Percentiles rank a stretch among this genome's conserved stretches.
Evolutionary conservation across 2,888 invertebrate genomes (phyloP).

Genomic region (Acleris literana): DNA sequence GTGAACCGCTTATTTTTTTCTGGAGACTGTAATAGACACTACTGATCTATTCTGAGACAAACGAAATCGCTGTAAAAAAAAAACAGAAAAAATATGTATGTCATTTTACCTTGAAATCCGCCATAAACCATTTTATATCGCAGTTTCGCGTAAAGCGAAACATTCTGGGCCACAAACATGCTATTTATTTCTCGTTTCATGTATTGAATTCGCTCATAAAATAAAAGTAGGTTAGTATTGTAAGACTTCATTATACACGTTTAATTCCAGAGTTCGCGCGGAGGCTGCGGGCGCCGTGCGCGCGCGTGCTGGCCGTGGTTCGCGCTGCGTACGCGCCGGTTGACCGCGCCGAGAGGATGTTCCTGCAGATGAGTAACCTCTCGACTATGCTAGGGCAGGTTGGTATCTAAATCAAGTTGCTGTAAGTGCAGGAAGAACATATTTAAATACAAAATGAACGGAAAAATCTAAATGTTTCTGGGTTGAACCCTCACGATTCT

Average conservation of each 20-base stretch:
- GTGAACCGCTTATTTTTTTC: too few species aligned
- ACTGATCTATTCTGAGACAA: too few species aligned
- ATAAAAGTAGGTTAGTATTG: conserved; percentile 16
- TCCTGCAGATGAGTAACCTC: conserved; percentile 87
- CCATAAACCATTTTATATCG: conserved; percentile 1
- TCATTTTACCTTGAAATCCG: neutral
- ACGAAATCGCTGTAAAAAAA: neutral
- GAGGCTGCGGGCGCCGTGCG: conserved; percentile 65
- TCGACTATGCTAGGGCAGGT: conserved; percentile 89
- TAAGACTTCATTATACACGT: neutral
- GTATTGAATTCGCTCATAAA: neutral
- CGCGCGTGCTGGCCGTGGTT: conserved; percentile 53
- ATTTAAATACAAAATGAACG: too few species aligned
- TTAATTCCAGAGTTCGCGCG: conserved; percentile 63
- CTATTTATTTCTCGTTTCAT: neutral
- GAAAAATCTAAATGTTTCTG: too few species aligned
- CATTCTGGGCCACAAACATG: conserved; percentile 6
- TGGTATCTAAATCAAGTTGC: neutral
- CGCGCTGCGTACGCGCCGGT: conserved; percentile 84
- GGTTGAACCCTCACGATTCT: too few species aligned
- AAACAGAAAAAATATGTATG: neutral
- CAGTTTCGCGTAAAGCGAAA: neutral
- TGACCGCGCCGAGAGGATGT: conserved; percentile 85
- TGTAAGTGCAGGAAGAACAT: neutral
- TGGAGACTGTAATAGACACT: too few species aligned